phyloP scores from a whole-genome alignment of 2,113 vertebrate species.

The Speoplatyrhinus poulsoni region DNA sequence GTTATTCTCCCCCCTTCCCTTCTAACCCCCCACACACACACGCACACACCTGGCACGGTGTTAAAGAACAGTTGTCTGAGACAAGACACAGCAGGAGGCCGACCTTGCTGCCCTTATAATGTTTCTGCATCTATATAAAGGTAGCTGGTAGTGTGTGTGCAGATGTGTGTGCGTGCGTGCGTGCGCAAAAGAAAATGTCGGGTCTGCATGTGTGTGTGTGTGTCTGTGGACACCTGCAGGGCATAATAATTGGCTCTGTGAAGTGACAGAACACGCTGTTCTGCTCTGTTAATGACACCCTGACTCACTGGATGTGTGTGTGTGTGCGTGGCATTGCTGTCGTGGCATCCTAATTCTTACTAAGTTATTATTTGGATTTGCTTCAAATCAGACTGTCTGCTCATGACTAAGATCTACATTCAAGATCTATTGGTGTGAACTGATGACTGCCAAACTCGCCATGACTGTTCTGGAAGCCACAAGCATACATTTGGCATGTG shows the following conservation, averaged over 20 bases:
- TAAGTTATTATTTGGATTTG: not conserved
- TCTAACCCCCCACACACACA: no score
- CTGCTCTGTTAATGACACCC: slow-evolving; percentile 49
- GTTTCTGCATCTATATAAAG: slow-evolving; percentile 8
- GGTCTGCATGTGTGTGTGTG: slow-evolving; percentile 6
- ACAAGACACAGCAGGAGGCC: slow-evolving; percentile 25
- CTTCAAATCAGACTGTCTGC: no score
- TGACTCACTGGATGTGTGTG: slow-evolving; percentile 43
- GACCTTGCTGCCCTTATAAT: slow-evolving; percentile 37
- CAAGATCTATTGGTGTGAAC: not conserved
- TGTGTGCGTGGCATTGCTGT: slow-evolving; percentile 8
- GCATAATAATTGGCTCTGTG: slow-evolving; percentile 56
- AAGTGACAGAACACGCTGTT: slow-evolving; percentile 52
- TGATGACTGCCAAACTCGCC: not conserved
- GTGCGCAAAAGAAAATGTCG: not conserved
- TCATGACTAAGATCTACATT: slow-evolving; percentile 12
- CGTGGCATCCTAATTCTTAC: no score
- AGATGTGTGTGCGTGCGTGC: not conserved
- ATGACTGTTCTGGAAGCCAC: no score
- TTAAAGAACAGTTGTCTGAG: not conserved
- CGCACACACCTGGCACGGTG: no score
- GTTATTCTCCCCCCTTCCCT: no score
- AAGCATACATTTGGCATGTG: no score
- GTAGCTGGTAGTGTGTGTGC: not conserved
- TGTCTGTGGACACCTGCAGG: slow-evolving; percentile 43